Conservation (phyloP, 2,797 vertebrate genomes). For the Ceryle rudis region DNA sequence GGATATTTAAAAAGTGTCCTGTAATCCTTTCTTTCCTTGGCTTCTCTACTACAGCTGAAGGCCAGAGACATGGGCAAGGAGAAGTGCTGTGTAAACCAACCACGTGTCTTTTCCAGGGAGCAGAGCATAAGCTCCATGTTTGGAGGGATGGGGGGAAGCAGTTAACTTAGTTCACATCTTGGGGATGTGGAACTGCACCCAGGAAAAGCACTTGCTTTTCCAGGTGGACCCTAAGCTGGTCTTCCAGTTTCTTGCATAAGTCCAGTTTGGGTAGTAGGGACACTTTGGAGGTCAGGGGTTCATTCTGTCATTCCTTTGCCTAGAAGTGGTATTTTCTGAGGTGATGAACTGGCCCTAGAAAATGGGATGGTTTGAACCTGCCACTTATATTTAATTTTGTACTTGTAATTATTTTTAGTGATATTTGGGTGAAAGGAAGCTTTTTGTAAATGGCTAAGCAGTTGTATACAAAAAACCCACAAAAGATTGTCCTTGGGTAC, state of each 20-base stretch:
- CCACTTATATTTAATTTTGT: not conserved
- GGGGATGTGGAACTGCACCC: not conserved
- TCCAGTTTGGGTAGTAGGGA: not conserved
- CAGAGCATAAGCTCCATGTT: not conserved
- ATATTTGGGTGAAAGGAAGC: not conserved
- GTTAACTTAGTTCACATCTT: not conserved
- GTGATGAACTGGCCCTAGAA: not conserved
- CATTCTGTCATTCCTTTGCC: not conserved
- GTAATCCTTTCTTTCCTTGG: not conserved
- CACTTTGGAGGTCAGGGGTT: not conserved
- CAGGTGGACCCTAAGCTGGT: not conserved
- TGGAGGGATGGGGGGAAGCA: not conserved
- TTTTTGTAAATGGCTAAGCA: not conserved
- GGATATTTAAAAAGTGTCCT: not conserved
- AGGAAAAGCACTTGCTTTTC: not conserved
- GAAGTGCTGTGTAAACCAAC: not conserved
- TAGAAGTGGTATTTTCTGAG: not conserved
- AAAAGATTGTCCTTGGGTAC: not conserved
- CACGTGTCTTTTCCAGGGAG: accelerated
- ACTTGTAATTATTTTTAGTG: not conserved
- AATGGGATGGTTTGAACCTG: not conserved
- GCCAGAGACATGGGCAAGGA: not conserved
- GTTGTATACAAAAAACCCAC: not conserved
- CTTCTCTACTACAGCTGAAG: not conserved
- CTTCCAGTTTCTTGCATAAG: not conserved